Base-by-base conservation (phyloP, 2,888 invertebrate genomes). In the Brachyptera putata region DNA sequence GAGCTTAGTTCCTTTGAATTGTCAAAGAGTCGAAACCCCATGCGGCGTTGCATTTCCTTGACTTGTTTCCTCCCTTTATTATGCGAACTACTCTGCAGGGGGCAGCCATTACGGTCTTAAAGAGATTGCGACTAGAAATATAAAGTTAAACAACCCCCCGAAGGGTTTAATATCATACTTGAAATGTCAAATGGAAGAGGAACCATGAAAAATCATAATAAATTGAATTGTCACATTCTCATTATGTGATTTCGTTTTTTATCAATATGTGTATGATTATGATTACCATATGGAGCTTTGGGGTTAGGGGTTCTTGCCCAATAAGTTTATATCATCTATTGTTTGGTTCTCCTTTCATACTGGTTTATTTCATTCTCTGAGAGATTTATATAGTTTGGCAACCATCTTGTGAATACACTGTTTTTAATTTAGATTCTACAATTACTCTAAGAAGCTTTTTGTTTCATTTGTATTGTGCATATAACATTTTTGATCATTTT, bases 91-190 rank as follows among this genome's bases (percentile, higher is more conserved):
- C 43, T 18, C 43, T 18, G 43, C 30, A 30, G 46, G 46, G 46
- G 24, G 46, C 46, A 3, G 46, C 46, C 21, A n/a, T 14, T 18
- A 41, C 7, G 41, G 18, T 18, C 41, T 24, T 24, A 46, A 11
- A 46, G 46, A 46, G 30, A 21, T 22, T 46, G 46, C 46, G n/a
- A 16, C 46, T 2, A 46, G 46, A 46, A 16, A 24, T 46, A 46
- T 24, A 21, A 24, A 46, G 46, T 46, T 46, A 24, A n/a, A n/a
- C 46, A 46, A 46, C 24, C 46, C 46, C 46, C 46, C 13, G n/a
- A 16, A 46, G 24, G 46, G 46, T 46, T 46, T 7, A 21, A 16
- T 24, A n/a, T 24, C 21, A n/a, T 46, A 46, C 46, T 46, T 24
- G 24, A 46, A 21, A 46, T 24, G 46, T 24, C 46, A 46, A 46